Evolutionary conservation across 2,797 vertebrate species (phyloP), one percentile per base, ranked within the genome.

Genomic region (Limnodromus scolopaceus): DNA sequence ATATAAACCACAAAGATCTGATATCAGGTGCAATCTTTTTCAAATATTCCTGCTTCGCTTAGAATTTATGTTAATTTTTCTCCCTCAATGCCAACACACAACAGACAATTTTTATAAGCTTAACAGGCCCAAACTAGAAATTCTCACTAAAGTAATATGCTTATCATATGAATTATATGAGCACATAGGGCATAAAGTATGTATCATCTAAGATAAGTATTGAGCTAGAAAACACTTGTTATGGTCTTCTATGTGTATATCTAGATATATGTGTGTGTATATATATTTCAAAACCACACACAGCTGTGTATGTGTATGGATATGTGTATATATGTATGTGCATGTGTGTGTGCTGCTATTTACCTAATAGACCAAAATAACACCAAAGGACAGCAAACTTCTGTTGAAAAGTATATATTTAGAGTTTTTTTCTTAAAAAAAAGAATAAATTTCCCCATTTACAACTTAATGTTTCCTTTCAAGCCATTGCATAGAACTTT

Each of bases 401-500:
- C 28, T 41, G 6, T 55, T 77, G 28, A 90, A 72, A 92, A 71
- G 10, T 32, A 48, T 58, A 15, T 38, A 60, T 65, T 78, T 63
- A 53, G 16, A n/a, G n/a, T n/a, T n/a, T n/a, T n/a, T n/a, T n/a
- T n/a, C n/a, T n/a, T n/a, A n/a, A n/a, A n/a, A n/a, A n/a, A n/a
- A n/a, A n/a, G n/a, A n/a, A n/a, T n/a, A n/a, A n/a, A n/a, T n/a
- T n/a, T n/a, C n/a, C 9, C 24, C 7, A 13, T 85, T 92, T 89
- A 43, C 8, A 69, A 60, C 30, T 66, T 65, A 75, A 65, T 66
- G 10, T 6, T 43, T 89, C 38, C 16, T 91, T 82, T 82, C 32
- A 70, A 94, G 69, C 34, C 10, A 48, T 60, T 92, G 39, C 20
- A 77, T 41, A 94, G 30, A 78, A 87, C 43, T 91, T 92, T 89